Conservation (phyloP, 1,140 invertebrate genomes). For the Pollicipes pollicipes region DNA sequence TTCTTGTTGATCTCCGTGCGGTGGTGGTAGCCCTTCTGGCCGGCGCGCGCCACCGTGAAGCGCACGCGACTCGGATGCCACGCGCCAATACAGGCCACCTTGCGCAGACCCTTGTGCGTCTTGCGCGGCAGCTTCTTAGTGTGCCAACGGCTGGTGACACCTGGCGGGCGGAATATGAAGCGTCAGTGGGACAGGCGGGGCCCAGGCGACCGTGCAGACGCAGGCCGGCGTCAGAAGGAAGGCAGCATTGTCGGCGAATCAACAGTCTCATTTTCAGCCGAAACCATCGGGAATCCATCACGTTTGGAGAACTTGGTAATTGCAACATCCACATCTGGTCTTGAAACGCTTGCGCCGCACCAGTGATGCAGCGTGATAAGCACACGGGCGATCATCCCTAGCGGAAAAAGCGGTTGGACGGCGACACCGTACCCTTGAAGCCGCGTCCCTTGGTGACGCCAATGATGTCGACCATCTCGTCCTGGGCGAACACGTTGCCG, state of each 20-base stretch:
- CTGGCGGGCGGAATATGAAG: slow-evolving; percentile 32
- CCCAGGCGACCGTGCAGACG: slow-evolving; percentile 44
- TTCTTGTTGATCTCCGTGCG: slow-evolving; percentile 99
- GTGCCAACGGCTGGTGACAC: slow-evolving; percentile 99
- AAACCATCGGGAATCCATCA: background rate
- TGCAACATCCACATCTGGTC: no score
- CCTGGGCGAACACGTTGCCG: slow-evolving; percentile 74
- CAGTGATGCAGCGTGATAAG: no score
- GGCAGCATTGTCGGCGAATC: slow-evolving; percentile 38
- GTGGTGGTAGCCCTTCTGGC: slow-evolving; percentile 99
- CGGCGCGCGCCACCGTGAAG: slow-evolving; percentile 96
- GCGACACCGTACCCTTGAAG: slow-evolving; percentile 88
- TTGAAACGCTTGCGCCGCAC: no score
- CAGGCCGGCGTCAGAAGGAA: slow-evolving; percentile 44
- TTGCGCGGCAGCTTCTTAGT: slow-evolving; percentile 98
- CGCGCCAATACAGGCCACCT: slow-evolving; percentile 99
- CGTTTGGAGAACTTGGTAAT: no score
- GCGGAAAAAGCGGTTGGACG: no score
- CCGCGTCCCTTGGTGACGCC: slow-evolving; percentile 99
- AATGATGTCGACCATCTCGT: slow-evolving; percentile 99
- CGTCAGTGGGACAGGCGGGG: slow-evolving; percentile 33
- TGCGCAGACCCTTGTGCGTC: slow-evolving; percentile 98
- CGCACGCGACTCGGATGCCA: slow-evolving; percentile 99
- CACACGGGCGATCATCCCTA: no score
- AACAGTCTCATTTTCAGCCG: slow-evolving; percentile 25